Base-by-base conservation (phyloP, 1,140 invertebrate species). In the Cardiocondyla obscurior region DNA sequence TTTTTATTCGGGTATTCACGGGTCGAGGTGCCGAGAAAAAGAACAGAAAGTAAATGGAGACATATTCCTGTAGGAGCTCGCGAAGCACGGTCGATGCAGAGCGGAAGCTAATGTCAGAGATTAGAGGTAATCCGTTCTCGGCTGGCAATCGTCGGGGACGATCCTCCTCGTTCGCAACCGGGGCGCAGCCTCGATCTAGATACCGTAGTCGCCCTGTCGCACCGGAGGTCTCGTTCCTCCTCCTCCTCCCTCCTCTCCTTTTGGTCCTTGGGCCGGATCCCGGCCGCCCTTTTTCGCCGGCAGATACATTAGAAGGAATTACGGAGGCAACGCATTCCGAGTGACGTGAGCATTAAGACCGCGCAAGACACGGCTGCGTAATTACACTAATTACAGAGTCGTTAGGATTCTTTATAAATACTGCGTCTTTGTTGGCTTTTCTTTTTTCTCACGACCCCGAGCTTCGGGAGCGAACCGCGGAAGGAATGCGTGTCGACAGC, bases 51-150 rank as follows among this genome's bases (percentile, higher is more conserved):
- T 85, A 87, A 82, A 88, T 79, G 84, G 85, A 87, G 83, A 82
- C 77, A 87, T 88, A 88, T 87, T 76, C 64, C 77, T 73, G 72
- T 82, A 87, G 74, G 42, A 81, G 85, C 49, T 86, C 72, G 87
- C 42, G 62, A 85, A 87, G 83, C 64, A 85, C 83, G 72, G 74
- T 69, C 76, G 67, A 88, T 73, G 76, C 82, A 79, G 62, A 82
- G 57, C 73, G 83, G 67, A 67, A 83, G 83, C 79, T 88, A 88
- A 88, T 88, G 83, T 88, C 87, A 88, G 87, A 88, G 87, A 88
- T 88, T 87, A 88, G 86, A 83, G 74, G 87, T 88, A 88, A 88
- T 88, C 84, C 84, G 79, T 88, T 85, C 73, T 85, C 57, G 58
- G 77, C 67, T 88, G 77, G 84, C 83, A 83, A 88, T 88, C 86